phyloP scores from a whole-genome alignment of 2,113 vertebrate species.

The Brevimyrus niger region DNA sequence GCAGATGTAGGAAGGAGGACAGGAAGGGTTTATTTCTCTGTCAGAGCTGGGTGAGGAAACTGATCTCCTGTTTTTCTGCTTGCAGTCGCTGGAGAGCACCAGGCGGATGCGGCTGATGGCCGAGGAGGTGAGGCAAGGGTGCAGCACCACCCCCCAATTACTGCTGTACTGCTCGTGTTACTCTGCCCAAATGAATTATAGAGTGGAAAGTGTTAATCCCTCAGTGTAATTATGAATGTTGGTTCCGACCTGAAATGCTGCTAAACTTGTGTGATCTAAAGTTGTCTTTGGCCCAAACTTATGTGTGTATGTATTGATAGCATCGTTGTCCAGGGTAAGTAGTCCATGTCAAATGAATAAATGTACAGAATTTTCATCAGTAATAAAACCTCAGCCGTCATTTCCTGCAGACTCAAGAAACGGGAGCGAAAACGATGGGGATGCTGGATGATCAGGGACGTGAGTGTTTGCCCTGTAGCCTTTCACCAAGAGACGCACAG shows the following conservation, averaged over 20 bases:
- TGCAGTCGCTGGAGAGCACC: conserved; percentile 14
- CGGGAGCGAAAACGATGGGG: neutral
- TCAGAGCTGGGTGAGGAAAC: neutral
- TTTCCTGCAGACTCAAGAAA: conserved; percentile 4
- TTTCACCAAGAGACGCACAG: neutral
- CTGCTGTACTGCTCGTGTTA: neutral
- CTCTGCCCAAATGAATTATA: neutral
- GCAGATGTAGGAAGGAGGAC: neutral
- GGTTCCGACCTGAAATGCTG: neutral
- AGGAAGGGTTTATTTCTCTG: neutral
- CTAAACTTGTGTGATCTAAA: neutral
- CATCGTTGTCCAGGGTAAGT: neutral
- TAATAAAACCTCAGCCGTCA: neutral
- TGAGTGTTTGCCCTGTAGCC: neutral
- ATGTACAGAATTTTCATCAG: neutral
- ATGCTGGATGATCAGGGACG: conserved; percentile 9
- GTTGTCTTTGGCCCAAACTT: no score
- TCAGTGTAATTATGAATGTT: neutral
- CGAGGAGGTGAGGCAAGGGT: neutral
- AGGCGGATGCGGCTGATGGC: conserved; percentile 5
- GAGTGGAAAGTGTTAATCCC: neutral
- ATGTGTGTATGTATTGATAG: neutral
- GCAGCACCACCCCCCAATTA: neutral
- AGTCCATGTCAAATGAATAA: neutral
- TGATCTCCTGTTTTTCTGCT: neutral